Conservation (phyloP, 1,140 invertebrate genomes). For the Hyles vespertilio region DNA sequence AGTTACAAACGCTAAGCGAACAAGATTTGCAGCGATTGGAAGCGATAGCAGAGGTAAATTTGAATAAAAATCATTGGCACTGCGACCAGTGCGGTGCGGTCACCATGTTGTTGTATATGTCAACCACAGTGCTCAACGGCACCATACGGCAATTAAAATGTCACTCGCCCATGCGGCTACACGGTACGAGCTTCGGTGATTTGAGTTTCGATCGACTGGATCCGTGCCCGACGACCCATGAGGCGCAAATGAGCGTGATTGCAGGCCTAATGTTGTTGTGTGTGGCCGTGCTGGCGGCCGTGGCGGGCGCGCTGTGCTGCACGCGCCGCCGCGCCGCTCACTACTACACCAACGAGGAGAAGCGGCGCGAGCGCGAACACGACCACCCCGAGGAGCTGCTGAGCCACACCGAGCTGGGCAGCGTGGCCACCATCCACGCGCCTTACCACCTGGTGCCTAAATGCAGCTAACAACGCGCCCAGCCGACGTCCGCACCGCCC, state of each 20-base stretch:
- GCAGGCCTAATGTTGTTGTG: slow-evolving; percentile 76
- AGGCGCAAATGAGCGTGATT: slow-evolving; percentile 77
- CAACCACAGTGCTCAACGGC: slow-evolving; percentile 73
- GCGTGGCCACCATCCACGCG: slow-evolving; percentile 61
- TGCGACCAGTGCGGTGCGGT: slow-evolving; percentile 81
- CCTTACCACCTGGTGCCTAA: slow-evolving; percentile 55
- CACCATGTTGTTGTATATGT: slow-evolving; percentile 74
- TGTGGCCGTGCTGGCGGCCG: slow-evolving; percentile 70
- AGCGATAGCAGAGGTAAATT: slow-evolving; percentile 68
- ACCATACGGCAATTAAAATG: slow-evolving; percentile 73
- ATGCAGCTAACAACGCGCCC: slow-evolving; percentile 55
- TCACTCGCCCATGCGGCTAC: slow-evolving; percentile 68
- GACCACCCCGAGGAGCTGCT: slow-evolving; percentile 66
- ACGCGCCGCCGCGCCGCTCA: slow-evolving; percentile 80
- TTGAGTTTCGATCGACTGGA: slow-evolving; percentile 71
- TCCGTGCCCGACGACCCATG: slow-evolving; percentile 72
- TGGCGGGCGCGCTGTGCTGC: slow-evolving; percentile 75
- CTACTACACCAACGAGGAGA: slow-evolving; percentile 85
- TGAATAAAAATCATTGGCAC: slow-evolving; percentile 81
- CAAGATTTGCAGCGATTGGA: slow-evolving; percentile 75
- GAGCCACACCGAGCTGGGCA: slow-evolving; percentile 48
- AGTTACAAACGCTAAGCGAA: slow-evolving; percentile 77
- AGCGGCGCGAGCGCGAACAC: slow-evolving; percentile 74
- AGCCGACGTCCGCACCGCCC: slow-evolving; percentile 26
- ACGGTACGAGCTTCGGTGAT: slow-evolving; percentile 70